Base-by-base conservation (phyloP, 2,113 vertebrate genomes). In the Serinus canaria region DNA sequence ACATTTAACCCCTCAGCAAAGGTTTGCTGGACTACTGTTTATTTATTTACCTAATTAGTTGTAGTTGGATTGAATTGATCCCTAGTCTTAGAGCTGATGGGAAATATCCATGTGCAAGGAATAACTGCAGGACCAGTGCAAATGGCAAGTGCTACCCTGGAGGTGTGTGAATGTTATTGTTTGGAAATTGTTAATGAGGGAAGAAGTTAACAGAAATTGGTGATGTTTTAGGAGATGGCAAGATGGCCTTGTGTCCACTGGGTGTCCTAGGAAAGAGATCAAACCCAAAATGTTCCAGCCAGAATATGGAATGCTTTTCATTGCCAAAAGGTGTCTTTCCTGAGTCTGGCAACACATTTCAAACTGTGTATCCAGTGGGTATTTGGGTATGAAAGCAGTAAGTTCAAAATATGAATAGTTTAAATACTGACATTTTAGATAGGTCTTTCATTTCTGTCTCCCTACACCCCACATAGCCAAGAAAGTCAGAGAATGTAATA, bases 381-480 rank as follows among this genome's bases (percentile, higher is more conserved):
- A 15, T 77, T 90, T 60, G 28, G 13, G 28, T 15, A 58, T 50
- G 39, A 89, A 83, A 17, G 1, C 21, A 72, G 14, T 10, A 50
- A 39, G 39, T 96, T 67, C 12, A 72, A 82, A 82, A 35, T n/a
- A 13, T 41, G n/a, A 30, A 41, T 53, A 41, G 33, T 73, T 66
- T 59, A 30, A 66, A 15, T 55, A 14, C 2, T 35, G 30, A 9
- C 16, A 28, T 10, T 83, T 88, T 28, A 72, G 55, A 23, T 55
- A 4, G 8, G 68, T 81, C 33, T 55, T 84, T 70, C 4, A 13
- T 83, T 90, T 83, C 35, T 83, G 23, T 67, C 4, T 27, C 21
- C 20, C 11, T 67, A 8, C 2, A 19, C 12, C 5, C 10, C 4
- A 15, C 0, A 0, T 11, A 60, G 22, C 49, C 20, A 13, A 62